A percentile compares a stretch with the other conserved stretches of the same genome.
Conservation (phyloP, 2,113 vertebrate species). For the Himantopus leucocephalus region DNA sequence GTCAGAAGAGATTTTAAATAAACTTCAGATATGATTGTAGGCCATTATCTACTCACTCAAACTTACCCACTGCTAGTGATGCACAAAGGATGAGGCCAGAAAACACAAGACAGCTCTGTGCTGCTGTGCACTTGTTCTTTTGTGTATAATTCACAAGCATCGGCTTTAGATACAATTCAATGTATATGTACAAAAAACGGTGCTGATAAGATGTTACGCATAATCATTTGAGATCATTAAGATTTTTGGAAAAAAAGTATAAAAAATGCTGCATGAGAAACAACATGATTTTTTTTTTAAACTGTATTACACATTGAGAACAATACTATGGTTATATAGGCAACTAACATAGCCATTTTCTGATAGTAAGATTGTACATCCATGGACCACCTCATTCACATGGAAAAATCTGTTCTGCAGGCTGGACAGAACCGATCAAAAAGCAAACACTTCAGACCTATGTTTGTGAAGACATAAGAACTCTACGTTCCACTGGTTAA, state of each 20-base stretch:
- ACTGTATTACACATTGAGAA: neutral
- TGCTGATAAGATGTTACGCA: neutral
- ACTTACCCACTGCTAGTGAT: neutral
- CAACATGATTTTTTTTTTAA: neutral
- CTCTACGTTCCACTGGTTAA: neutral
- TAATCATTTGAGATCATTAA: neutral
- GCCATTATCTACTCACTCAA: neutral
- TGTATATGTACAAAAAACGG: neutral
- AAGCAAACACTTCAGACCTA: neutral
- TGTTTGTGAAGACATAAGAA: neutral
- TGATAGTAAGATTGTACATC: neutral
- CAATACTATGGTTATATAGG: neutral
- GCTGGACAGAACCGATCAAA: neutral
- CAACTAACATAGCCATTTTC: neutral
- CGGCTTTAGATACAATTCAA: neutral
- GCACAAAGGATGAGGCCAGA: neutral
- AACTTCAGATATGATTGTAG: neutral
- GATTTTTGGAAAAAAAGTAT: neutral
- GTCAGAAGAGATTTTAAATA: neutral
- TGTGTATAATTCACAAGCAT: neutral
- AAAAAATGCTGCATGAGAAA: neutral
- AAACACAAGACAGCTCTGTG: neutral
- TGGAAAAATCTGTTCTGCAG: neutral
- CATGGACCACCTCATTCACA: neutral
- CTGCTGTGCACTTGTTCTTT: neutral